These are phyloP conservation scores for Diuraphis noxia DNA, from an alignment of 1,140 invertebrate species.

Conservation along the genomic window DNA sequence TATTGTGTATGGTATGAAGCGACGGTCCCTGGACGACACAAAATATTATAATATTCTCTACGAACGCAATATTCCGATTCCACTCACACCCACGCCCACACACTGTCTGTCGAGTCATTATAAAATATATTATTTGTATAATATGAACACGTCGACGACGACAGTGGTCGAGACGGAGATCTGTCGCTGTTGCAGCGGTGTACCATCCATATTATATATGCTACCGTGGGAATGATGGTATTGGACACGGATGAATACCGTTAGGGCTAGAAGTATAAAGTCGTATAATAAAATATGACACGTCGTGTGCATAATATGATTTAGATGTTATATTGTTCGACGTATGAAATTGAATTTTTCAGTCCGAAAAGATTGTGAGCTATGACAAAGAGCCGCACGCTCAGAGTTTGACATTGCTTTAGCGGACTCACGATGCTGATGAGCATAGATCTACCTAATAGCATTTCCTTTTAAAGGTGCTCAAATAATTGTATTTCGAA, in stretches of 20 bases:
- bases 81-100: neutral
- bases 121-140: neutral
- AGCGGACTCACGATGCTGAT: neutral
- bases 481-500: neutral
- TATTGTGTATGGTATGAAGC: neutral
- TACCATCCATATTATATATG: neutral
- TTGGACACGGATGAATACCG: slow-evolving; percentile 15
- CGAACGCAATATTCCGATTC: neutral
- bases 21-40: neutral
- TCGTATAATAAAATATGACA: neutral
- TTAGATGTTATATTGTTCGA: neutral
- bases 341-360: neutral
- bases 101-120: neutral
- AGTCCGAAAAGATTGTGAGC: no score
- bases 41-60: neutral
- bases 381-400: neutral
- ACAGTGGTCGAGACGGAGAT: neutral
- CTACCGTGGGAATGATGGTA: slow-evolving; percentile 27
- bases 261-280: neutral
- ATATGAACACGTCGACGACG: neutral
- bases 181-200: neutral
- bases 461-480: neutral
- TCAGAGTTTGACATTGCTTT: neutral
- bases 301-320: neutral
- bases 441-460: neutral